Evolutionary conservation across 2,113 vertebrate species (phyloP).

Genomic region (Isichthys henryi): DNA sequence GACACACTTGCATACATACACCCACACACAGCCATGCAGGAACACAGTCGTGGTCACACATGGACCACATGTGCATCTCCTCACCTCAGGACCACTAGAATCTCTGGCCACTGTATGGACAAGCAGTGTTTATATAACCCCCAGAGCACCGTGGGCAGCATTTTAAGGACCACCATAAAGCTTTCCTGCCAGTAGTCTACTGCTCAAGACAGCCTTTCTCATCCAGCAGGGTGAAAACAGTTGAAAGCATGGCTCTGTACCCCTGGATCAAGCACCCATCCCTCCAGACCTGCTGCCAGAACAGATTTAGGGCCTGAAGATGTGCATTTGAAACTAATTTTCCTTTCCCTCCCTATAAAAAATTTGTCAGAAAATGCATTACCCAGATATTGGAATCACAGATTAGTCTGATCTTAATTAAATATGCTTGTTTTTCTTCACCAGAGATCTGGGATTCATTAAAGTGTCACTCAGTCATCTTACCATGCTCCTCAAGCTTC

Average conservation of each 20-base stretch:
- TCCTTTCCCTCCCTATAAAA: neutral
- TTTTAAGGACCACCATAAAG: neutral
- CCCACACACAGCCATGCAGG: neutral
- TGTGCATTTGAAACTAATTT: constrained; percentile 5
- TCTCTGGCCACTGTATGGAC: neutral
- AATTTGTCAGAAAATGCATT: neutral
- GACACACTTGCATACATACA: constrained; percentile 15
- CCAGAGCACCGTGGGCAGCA: constrained; percentile 33
- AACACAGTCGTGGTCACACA: constrained; percentile 29
- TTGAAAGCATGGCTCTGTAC: neutral
- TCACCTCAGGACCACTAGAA: neutral
- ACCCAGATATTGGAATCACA: neutral
- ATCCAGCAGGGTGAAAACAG: neutral
- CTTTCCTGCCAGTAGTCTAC: neutral
- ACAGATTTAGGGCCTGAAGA: neutral
- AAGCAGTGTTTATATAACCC: constrained; percentile 16
- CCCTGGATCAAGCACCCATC: neutral
- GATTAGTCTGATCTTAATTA: neutral
- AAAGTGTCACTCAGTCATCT: constrained; percentile 47
- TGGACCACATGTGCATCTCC: constrained; percentile 49
- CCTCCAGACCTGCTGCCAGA: neutral
- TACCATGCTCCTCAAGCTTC: constrained; percentile 35
- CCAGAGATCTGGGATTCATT: constrained; percentile 59
- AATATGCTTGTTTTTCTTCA: constrained; percentile 3
- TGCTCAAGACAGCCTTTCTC: neutral